Percentiles rank a stretch among this genome's conserved stretches.
Evolutionary conservation across 2,113 vertebrate species (phyloP).

Genomic region (Chloroceryle aenea): DNA sequence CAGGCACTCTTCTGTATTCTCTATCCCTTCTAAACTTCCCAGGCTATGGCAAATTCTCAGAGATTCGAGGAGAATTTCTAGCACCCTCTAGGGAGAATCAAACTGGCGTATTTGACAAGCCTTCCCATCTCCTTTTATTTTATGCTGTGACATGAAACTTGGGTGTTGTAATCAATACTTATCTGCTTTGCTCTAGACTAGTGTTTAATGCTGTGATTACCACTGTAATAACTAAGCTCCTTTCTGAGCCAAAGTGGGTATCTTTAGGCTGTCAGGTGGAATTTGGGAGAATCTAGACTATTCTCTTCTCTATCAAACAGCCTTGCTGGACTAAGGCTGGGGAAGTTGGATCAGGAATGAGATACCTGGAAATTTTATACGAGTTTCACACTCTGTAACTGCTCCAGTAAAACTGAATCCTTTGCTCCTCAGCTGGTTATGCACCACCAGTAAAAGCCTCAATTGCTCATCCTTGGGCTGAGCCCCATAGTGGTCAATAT

Average conservation of each 20-base stretch:
- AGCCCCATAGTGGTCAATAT: background rate
- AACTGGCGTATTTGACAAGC: slow-evolving; percentile 33
- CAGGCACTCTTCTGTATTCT: background rate
- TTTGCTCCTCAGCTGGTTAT: background rate
- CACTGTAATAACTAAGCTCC: background rate
- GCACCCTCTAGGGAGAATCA: slow-evolving; percentile 41
- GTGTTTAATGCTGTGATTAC: slow-evolving; percentile 11
- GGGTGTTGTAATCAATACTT: slow-evolving; percentile 52
- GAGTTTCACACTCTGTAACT: background rate
- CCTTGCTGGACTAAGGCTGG: background rate
- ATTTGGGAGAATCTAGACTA: background rate
- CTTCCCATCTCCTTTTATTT: slow-evolving; percentile 33
- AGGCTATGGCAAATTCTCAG: slow-evolving; percentile 8
- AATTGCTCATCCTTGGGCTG: background rate
- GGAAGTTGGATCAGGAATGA: background rate
- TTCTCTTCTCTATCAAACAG: background rate
- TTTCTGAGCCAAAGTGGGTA: slow-evolving; percentile 2
- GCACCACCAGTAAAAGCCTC: background rate
- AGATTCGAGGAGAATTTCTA: slow-evolving; percentile 34
- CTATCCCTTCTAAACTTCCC: background rate
- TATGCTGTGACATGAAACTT: slow-evolving; percentile 44
- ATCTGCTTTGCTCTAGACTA: slow-evolving; percentile 46
- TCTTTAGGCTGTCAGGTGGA: background rate
- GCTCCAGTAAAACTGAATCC: background rate
- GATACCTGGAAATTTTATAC: background rate